phyloP scores from a whole-genome alignment of 2,888 invertebrate species.

The Ophonus ardosiacus region DNA sequence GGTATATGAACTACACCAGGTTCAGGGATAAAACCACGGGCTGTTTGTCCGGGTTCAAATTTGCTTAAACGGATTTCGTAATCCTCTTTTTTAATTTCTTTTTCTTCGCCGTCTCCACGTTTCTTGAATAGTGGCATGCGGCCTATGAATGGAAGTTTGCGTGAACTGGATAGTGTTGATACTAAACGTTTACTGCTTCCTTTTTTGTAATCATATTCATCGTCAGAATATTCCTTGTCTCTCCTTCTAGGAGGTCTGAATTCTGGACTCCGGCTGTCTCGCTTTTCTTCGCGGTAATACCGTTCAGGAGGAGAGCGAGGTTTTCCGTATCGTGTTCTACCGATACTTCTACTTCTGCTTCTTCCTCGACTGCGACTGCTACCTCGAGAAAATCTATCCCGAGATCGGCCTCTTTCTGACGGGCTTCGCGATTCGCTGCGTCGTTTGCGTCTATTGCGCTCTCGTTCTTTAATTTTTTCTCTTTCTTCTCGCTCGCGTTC shows the following conservation, averaged over 20 bases:
- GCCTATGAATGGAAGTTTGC: slow-evolving; percentile 89
- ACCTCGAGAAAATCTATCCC: slow-evolving; percentile 66
- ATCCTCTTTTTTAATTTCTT: slow-evolving; percentile 78
- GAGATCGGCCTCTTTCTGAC: slow-evolving; percentile 66
- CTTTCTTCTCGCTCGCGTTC: slow-evolving; percentile 70
- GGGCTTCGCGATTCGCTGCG: slow-evolving; percentile 69
- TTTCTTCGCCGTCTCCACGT: slow-evolving; percentile 76
- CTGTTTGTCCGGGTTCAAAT: slow-evolving; percentile 74
- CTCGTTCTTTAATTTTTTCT: slow-evolving; percentile 72
- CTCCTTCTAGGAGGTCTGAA: slow-evolving; percentile 67
- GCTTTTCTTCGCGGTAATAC: slow-evolving; percentile 33
- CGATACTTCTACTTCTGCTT: slow-evolving; percentile 66
- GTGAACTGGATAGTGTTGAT: slow-evolving; percentile 1
- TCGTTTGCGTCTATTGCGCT: slow-evolving; percentile 72
- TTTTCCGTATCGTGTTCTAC: slow-evolving; percentile 59
- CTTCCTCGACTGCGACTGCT: slow-evolving; percentile 66
- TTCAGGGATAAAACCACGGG: slow-evolving; percentile 74
- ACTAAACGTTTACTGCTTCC: not conserved
- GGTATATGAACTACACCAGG: slow-evolving; percentile 75
- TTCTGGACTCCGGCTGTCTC: slow-evolving; percentile 58
- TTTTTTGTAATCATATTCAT: slow-evolving; percentile 56
- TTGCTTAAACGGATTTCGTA: slow-evolving; percentile 73
- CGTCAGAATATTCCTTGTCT: slow-evolving; percentile 62
- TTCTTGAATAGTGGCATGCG: slow-evolving; percentile 89
- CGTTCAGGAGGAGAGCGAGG: slow-evolving; percentile 37